These are phyloP conservation scores for Eupeodes luniger DNA, from an alignment of 2,888 invertebrate species.

Conservation along the genomic window DNA sequence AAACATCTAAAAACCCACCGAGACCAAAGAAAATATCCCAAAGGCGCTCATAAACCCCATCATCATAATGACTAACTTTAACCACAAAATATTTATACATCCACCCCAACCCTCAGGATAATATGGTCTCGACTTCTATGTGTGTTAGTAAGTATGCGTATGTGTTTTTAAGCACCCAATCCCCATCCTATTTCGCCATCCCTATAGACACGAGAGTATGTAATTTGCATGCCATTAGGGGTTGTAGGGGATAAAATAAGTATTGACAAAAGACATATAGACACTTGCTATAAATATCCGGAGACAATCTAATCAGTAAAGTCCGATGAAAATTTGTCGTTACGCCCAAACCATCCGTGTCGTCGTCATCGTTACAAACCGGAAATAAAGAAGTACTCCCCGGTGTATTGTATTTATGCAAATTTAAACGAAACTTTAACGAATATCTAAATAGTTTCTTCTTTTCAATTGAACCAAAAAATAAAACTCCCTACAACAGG, in stretches of 20 bases:
- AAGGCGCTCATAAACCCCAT: conserved; percentile 49
- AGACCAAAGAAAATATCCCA: conserved; percentile 43
- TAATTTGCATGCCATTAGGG: conserved; percentile 68
- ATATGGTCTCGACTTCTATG: not conserved
- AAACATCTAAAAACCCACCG: conserved; percentile 1
- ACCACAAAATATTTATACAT: conserved; percentile 36
- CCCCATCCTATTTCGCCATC: not conserved
- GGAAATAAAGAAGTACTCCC: not conserved
- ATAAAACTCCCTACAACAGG: conserved; percentile 23
- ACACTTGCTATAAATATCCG: conserved; percentile 15
- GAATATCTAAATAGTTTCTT: conserved; percentile 4
- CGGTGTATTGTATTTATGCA: conserved; percentile 32
- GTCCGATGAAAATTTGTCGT: conserved; percentile 57
- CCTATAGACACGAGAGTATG: conserved; percentile 35
- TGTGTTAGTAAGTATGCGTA: not conserved
- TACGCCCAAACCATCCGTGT: not conserved
- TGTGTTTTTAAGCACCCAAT: not conserved
- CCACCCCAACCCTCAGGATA: not conserved
- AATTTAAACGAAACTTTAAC: conserved; percentile 39
- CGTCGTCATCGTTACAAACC: not conserved
- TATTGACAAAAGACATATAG: conserved; percentile 57
- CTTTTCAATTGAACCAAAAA: not conserved
- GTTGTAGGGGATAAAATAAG: not conserved
- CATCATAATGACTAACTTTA: conserved; percentile 53
- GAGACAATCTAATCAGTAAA: conserved; percentile 56